A percentile compares a stretch with the other conserved stretches of the same genome.
phyloP scores from a whole-genome alignment of 2,888 invertebrate genomes.

The Erebia ligea region DNA sequence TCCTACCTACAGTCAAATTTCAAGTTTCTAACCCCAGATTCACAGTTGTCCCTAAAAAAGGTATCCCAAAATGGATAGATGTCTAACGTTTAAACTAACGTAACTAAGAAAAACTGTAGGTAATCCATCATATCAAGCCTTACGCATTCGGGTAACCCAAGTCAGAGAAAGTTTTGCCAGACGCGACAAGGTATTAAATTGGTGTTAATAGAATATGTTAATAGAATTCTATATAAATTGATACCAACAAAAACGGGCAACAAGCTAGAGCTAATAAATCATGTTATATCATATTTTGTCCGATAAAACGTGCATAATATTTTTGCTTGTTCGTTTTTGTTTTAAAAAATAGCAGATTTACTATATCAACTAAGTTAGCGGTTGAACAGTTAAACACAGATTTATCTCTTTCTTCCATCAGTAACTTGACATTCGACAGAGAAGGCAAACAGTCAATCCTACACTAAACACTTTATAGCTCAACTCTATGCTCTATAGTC shows the following conservation, averaged over 20 bases:
- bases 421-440: too few species aligned
- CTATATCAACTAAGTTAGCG: background rate
- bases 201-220: conserved; percentile 70
- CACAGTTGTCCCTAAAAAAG: too few species aligned
- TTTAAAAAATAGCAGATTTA: too few species aligned
- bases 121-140: conserved; percentile 31
- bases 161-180: conserved; percentile 50
- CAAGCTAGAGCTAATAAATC: conserved; percentile 18
- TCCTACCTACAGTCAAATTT: too few species aligned
- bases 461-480: too few species aligned
- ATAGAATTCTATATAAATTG: conserved; percentile 47
- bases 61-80: too few species aligned
- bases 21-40: too few species aligned
- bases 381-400: too few species aligned
- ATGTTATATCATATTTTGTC: conserved; percentile 5
- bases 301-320: background rate
- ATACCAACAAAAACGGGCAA: conserved; percentile 38
- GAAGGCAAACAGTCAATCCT: too few species aligned
- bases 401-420: too few species aligned
- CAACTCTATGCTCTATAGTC: too few species aligned
- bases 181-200: conserved; percentile 51
- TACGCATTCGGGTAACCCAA: conserved; percentile 21
- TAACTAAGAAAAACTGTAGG: conserved; percentile 8
- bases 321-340: background rate
- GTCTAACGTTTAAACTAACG: conserved; percentile 14